A percentile compares a stretch with the other conserved stretches of the same genome.
Conservation (phyloP, 1,140 invertebrate species). For the Lordiphosa collinella region DNA sequence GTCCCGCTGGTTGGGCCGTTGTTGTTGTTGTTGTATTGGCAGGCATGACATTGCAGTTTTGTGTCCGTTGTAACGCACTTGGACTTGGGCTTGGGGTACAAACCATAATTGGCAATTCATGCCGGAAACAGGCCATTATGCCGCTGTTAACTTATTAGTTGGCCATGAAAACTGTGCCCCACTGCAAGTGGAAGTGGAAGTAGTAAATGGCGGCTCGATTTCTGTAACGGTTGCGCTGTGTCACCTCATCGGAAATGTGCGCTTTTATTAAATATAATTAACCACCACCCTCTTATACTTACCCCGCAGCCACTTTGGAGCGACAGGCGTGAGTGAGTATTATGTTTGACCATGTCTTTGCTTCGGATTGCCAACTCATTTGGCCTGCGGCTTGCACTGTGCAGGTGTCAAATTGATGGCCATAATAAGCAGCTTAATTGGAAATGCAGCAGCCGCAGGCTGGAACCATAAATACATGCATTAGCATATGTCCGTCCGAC, state of each 20-base stretch:
- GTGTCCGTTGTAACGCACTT: too few relatives aligned
- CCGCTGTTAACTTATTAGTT: conserved; percentile 71
- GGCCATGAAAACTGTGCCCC: conserved; percentile 56
- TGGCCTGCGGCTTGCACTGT: conserved; percentile 11
- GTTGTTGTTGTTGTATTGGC: too few relatives aligned
- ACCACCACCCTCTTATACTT: background rate
- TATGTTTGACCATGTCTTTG: conserved; percentile 4
- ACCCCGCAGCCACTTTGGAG: background rate
- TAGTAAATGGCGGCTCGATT: conserved; percentile 36
- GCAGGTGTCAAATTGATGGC: conserved; percentile 21
- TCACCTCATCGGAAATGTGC: conserved; percentile 51
- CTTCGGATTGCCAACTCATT: too few relatives aligned
- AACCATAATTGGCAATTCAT: conserved; percentile 62
- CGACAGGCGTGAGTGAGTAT: conserved; percentile 12
- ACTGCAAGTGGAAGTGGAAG: conserved; percentile 19
- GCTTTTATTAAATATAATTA: conserved; percentile 67
- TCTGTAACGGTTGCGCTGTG: conserved; percentile 50
- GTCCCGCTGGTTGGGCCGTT: too few relatives aligned
- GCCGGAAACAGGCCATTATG: conserved; percentile 78
- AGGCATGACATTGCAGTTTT: too few relatives aligned
- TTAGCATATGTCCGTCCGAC: conserved; percentile 29
- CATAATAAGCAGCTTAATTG: conserved; percentile 65
- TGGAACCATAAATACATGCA: conserved; percentile 34
- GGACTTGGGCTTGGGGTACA: too few relatives aligned
- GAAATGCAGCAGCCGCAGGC: conserved; percentile 46